phyloP scores from a whole-genome alignment of 1,140 invertebrate species.

The Drepana arcuata region DNA sequence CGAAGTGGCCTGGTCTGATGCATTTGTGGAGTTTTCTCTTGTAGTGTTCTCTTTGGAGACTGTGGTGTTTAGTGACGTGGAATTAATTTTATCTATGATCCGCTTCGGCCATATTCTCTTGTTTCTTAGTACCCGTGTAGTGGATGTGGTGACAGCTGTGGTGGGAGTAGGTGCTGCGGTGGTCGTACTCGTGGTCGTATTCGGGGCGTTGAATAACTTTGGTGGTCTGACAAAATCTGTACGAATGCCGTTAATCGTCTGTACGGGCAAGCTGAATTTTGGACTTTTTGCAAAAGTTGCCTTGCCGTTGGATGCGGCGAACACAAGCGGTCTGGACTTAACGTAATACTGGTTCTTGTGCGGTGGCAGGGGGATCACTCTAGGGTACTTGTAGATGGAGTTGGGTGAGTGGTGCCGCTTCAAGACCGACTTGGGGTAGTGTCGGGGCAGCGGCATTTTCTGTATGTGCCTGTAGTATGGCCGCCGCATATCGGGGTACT shows the following conservation, averaged over 20 bases:
- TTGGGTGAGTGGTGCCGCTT: constrained; percentile 28
- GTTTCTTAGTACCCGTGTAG: constrained; percentile 37
- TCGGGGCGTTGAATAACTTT: constrained; percentile 7
- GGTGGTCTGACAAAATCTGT: constrained; percentile 44
- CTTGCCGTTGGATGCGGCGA: constrained; percentile 29
- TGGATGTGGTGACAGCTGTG: constrained; percentile 19
- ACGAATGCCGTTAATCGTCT: constrained; percentile 51
- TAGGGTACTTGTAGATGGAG: constrained; percentile 43
- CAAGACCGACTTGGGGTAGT: constrained; percentile 28
- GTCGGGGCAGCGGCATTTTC: constrained; percentile 21
- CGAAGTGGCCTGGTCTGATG: constrained; percentile 19
- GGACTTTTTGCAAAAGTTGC: constrained; percentile 29
- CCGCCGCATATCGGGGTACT: constrained; percentile 28
- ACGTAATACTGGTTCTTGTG: constrained; percentile 20
- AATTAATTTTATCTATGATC: constrained; percentile 42
- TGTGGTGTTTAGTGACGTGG: constrained; percentile 18
- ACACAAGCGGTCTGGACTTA: constrained; percentile 22
- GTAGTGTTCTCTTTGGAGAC: constrained; percentile 10
- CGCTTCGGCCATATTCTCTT: constrained; percentile 65
- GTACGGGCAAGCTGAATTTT: constrained; percentile 50
- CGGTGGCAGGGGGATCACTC: constrained; percentile 35
- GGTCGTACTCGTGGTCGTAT: constrained; percentile 14
- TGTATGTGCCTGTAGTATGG: constrained; percentile 29
- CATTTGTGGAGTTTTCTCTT: constrained; percentile 25
- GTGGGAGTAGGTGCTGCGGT: constrained; percentile 26